A percentile compares a stretch with the other conserved stretches of the same genome.
phyloP scores from a whole-genome alignment of 2,888 invertebrate genomes.

The Incurvaria masculella region DNA sequence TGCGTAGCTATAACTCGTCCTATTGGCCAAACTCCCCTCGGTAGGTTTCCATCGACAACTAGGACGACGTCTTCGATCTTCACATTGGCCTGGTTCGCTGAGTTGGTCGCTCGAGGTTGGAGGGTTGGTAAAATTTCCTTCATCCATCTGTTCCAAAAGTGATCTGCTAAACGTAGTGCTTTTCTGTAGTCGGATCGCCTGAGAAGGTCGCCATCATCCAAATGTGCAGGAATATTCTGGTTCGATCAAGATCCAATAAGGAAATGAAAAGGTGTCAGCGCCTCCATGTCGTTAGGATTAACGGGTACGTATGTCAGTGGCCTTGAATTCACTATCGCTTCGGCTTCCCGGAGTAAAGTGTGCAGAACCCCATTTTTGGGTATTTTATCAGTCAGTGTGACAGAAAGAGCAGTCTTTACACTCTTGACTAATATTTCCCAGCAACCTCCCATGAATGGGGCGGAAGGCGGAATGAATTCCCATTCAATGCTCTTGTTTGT shows the following conservation, averaged over 20 bases:
- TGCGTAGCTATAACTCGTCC: slow-evolving; percentile 2
- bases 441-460: slow-evolving; percentile 3
- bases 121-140: slow-evolving; percentile 3
- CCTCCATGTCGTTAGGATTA: background rate
- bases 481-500: background rate
- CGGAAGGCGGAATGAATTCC: slow-evolving; percentile 1
- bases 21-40: slow-evolving; percentile 3
- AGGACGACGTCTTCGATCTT: slow-evolving; percentile 3
- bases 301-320: slow-evolving; percentile 1
- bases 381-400: background rate
- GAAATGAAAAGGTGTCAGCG: slow-evolving; percentile 5
- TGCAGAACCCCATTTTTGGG: background rate
- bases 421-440: slow-evolving; percentile 1
- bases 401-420: background rate
- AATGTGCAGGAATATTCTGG: background rate
- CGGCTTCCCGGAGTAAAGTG: slow-evolving; percentile 1
- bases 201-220: slow-evolving; percentile 2
- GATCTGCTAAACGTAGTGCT: slow-evolving; percentile 1
- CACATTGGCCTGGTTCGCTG: background rate
- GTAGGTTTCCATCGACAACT: slow-evolving; percentile 2
- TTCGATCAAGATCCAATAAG: slow-evolving; percentile 1
- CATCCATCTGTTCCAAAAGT: slow-evolving; percentile 6
- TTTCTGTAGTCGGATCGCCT: slow-evolving; percentile 4
- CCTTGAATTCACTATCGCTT: slow-evolving; percentile 3
- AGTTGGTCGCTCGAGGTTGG: background rate